Evolutionary conservation across 2,888 invertebrate genomes (phyloP).

Genomic region (Drosophila histrio): DNA sequence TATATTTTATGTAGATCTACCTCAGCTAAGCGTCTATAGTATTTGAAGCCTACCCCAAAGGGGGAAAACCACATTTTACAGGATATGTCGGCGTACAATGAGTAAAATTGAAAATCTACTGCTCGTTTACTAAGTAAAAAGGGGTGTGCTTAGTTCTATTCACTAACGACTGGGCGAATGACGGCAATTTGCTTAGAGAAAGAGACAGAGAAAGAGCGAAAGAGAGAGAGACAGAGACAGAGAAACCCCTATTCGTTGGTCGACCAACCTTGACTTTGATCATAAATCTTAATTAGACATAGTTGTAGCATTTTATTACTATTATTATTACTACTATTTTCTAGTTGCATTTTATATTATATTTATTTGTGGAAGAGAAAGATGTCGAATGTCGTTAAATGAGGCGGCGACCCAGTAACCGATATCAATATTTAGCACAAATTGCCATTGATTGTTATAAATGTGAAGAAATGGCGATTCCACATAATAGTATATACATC

Average conservation of each 20-base stretch:
- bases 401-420: constrained; percentile 54
- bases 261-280: constrained; percentile 62
- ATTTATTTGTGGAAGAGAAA: constrained; percentile 3
- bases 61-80: neutral
- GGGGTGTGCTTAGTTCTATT: constrained; percentile 33
- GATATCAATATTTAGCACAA: constrained; percentile 51
- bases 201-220: neutral
- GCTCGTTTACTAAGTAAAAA: neutral
- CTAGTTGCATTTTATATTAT: neutral
- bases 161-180: constrained; percentile 38
- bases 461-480: constrained; percentile 3
- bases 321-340: constrained; percentile 17
- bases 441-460: constrained; percentile 53
- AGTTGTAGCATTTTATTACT: constrained; percentile 40
- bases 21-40: too few species aligned
- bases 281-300: constrained; percentile 68
- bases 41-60: neutral
- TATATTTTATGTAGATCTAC: too few species aligned
- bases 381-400: neutral
- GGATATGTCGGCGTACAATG: neutral
- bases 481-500: neutral
- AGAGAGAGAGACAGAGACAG: neutral
- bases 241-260: constrained; percentile 1
- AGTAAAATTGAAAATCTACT: neutral
- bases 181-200: constrained; percentile 22